Base-by-base conservation (phyloP, 2,888 invertebrate genomes). In the Metopia argyrocephala region DNA sequence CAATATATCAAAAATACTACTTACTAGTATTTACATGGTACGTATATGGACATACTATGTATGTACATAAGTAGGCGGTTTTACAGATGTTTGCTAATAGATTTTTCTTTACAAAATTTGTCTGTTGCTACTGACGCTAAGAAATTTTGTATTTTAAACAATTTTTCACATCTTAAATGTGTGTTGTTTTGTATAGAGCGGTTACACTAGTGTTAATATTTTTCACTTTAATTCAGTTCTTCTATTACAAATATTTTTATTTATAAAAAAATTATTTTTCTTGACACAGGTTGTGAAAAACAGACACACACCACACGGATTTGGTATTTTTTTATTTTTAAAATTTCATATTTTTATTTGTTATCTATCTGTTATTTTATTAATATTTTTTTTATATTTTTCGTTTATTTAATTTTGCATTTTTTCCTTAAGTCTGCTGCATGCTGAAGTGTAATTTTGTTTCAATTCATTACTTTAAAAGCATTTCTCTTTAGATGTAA, bases 231-330 rank as follows among this genome's bases (percentile, higher is more conserved):
- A 46, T 70, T 27, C 38, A n/a, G n/a, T 20, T 45, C 45, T 23
- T 74, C 48, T 3, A 38, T 57, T 38, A 6, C 21, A 27, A 18
- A 6, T 27, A 54, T 56, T 0, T 48, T 54, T 2, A 31, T 12
- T 52, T 50, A 50, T 25, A 21, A 31, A 31, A 31, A 31, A 68
- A 68, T 68, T 59, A 66, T 59, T 57, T 66, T 66, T 66, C 59
- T 75, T 61, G 75, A 59, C 66, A n/a, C n/a, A n/a, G n/a, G n/a
- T n/a, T n/a, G 66, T 75, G 68, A 52, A 50, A 59, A 52, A 27
- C 12, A 38, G 27, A 52, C 62, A 54, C 48, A 54, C 56, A 50
- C 38, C 23, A 31, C 31, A 31, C 9, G 56, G 31, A 28, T 31
- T 6, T 6, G 64, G 66, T 50, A 38, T 66, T 28, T 27, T 56